Conservation (phyloP, 2,888 invertebrate species). For the Conistra vaccinii region DNA sequence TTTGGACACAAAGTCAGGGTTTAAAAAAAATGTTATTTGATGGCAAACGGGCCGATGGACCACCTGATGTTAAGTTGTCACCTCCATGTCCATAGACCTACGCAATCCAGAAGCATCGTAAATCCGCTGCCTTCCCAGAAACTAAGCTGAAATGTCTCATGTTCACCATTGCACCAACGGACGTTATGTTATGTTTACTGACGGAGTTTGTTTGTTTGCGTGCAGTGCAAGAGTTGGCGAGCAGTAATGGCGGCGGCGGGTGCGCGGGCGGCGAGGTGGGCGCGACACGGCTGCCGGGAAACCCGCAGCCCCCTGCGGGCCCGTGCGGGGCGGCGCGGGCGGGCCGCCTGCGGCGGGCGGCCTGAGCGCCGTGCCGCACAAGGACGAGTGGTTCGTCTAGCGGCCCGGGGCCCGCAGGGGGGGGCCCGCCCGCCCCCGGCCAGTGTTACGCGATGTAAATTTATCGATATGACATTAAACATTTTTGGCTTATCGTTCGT, state of each 20-base stretch:
- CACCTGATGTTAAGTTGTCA: neutral
- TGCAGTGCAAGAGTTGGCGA: constrained; percentile 94
- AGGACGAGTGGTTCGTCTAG: constrained; percentile 94
- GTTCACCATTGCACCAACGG: neutral
- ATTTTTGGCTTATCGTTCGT: constrained; percentile 90
- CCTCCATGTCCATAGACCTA: neutral
- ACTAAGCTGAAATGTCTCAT: neutral
- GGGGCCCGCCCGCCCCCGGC: constrained; percentile 66
- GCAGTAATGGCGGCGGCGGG: constrained; percentile 90
- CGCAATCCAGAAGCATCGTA: neutral
- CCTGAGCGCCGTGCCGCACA: constrained; percentile 95
- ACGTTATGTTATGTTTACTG: neutral
- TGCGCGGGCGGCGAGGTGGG: constrained; percentile 90
- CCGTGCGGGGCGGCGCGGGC: constrained; percentile 94
- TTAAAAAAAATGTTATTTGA: neutral
- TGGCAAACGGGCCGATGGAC: neutral
- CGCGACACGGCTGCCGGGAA: constrained; percentile 94
- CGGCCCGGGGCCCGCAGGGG: constrained; percentile 79
- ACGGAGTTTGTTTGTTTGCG: constrained; percentile 3
- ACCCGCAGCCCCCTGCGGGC: constrained; percentile 99
- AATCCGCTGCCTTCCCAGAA: neutral
- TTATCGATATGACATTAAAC: constrained; percentile 90
- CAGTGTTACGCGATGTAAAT: constrained; percentile 90
- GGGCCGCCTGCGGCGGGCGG: constrained; percentile 99
- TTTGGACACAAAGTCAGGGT: neutral